phyloP scores from a whole-genome alignment of 2,888 invertebrate genomes.

The Idaea straminata region DNA sequence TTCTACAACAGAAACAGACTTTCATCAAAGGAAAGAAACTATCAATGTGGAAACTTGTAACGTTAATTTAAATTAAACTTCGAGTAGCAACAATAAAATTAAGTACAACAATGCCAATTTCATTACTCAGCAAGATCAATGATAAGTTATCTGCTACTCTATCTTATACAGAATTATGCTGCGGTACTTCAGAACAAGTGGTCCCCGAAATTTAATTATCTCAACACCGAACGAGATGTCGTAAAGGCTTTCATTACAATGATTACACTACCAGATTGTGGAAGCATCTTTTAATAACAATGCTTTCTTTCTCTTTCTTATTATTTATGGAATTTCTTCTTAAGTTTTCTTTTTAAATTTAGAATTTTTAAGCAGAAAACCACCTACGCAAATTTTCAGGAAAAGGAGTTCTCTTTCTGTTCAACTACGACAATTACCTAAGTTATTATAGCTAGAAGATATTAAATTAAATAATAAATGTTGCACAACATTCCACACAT shows the following conservation, averaged over 20 bases:
- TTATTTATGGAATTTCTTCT: constrained; percentile 6
- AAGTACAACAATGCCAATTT: constrained; percentile 9
- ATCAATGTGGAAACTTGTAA: too few relatives aligned
- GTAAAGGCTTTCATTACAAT: constrained; percentile 39
- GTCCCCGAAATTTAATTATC: constrained; percentile 42
- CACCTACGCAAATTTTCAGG: neutral
- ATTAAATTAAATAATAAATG: too few relatives aligned
- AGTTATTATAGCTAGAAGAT: too few relatives aligned
- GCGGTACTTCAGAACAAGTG: constrained; percentile 37
- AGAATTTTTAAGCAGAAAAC: neutral
- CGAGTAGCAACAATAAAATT: too few relatives aligned
- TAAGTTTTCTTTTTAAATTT: neutral
- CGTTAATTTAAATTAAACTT: too few relatives aligned
- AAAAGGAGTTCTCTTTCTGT: too few relatives aligned
- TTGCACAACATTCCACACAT: too few relatives aligned
- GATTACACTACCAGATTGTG: constrained; percentile 36
- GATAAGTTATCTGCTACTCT: constrained; percentile 30
- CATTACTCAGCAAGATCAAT: constrained; percentile 14
- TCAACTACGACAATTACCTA: too few relatives aligned
- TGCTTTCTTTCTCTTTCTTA: constrained; percentile 18
- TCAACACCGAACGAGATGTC: constrained; percentile 33
- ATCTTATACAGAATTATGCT: constrained; percentile 36
- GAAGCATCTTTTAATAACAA: constrained; percentile 30
- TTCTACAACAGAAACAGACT: too few relatives aligned
- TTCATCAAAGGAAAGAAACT: too few relatives aligned